Evolutionary conservation across 1,140 invertebrate genomes (phyloP).

Genomic region (Rhynchophorus ferrugineus): DNA sequence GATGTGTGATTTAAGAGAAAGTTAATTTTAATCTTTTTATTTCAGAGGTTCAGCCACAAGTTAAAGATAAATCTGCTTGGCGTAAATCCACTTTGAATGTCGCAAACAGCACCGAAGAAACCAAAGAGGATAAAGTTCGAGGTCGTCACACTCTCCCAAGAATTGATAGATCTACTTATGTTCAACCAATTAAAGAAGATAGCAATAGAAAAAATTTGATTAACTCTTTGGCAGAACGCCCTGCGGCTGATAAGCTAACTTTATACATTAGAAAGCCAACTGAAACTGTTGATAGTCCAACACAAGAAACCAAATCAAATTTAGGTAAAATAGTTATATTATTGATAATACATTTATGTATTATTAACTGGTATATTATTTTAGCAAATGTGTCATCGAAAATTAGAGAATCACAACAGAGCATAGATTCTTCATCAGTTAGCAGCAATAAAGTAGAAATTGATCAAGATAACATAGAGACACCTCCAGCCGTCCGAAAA

Average conservation of each 20-base stretch:
- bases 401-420: slow-evolving; percentile 38
- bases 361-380: neutral
- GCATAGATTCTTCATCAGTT: slow-evolving; percentile 8
- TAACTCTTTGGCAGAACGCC: slow-evolving; percentile 41
- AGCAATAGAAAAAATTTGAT: slow-evolving; percentile 47
- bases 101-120: slow-evolving; percentile 53
- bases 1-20: neutral
- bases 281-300: slow-evolving; percentile 19
- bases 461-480: slow-evolving; percentile 86
- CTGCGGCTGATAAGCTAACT: slow-evolving; percentile 50
- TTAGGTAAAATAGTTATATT: neutral
- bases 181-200: slow-evolving; percentile 50
- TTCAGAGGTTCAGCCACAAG: slow-evolving; percentile 63
- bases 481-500: slow-evolving; percentile 70
- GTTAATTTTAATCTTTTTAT: slow-evolving; percentile 15
- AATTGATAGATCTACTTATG: slow-evolving; percentile 22
- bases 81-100: slow-evolving; percentile 65
- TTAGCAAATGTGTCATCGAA: neutral
- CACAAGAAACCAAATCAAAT: neutral
- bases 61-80: slow-evolving; percentile 69
- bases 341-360: neutral
- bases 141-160: slow-evolving; percentile 17
- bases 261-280: slow-evolving; percentile 55
- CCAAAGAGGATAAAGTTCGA: slow-evolving; percentile 24
- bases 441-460: slow-evolving; percentile 70